These are phyloP conservation scores for Mugil cephalus DNA, from an alignment of 2,113 vertebrate species.

Conservation along the genomic window DNA sequence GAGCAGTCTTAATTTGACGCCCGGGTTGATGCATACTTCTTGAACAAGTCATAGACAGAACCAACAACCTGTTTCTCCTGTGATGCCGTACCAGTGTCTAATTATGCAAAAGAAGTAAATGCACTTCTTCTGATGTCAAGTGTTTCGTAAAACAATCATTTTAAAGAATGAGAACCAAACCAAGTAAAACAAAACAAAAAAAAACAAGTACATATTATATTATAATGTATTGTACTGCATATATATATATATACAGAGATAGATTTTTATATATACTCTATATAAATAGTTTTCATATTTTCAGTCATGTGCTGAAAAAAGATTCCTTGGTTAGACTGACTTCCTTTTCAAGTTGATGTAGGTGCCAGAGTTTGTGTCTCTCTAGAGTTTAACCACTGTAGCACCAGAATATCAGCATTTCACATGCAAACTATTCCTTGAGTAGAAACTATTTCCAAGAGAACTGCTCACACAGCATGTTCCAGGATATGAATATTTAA, in stretches of 20 bases:
- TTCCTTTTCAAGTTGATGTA: background rate
- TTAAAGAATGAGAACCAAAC: background rate
- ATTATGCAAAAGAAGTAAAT: background rate
- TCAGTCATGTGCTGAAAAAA: no score
- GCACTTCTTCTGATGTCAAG: no score
- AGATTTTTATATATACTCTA: no score
- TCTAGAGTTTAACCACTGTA: background rate
- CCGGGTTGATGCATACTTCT: background rate
- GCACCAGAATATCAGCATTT: background rate
- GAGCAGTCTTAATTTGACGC: background rate
- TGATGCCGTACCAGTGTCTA: conserved; percentile 28
- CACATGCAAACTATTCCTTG: background rate
- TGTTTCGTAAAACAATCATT: background rate
- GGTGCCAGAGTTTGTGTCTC: background rate
- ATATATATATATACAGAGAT: no score
- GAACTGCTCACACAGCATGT: background rate
- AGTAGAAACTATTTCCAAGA: background rate
- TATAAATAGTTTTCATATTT: no score
- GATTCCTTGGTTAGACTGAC: background rate
- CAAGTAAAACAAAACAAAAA: no score
- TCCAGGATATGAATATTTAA: background rate
- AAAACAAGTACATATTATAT: no score
- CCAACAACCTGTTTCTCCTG: conserved; percentile 1
- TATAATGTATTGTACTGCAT: no score
- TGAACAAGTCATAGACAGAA: background rate